Percentiles rank a stretch among this genome's conserved stretches.
Evolutionary conservation across 2,113 vertebrate genomes (phyloP).

Genomic region (Gallinago paraguaiae): DNA sequence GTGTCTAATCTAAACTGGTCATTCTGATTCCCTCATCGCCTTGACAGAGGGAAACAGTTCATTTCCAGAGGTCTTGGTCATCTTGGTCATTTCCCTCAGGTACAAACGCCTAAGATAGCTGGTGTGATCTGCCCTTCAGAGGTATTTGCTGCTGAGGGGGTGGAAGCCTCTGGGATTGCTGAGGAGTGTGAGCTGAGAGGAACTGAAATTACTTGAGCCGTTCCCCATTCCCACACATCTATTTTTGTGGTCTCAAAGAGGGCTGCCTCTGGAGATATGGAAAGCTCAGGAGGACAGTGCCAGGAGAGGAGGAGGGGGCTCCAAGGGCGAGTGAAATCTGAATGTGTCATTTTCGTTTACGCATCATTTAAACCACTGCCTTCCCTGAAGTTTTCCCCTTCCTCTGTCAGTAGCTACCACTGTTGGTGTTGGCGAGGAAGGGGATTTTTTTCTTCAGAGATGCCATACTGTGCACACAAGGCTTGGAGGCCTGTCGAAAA

Average conservation of each 20-base stretch:
- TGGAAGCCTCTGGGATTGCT: background rate
- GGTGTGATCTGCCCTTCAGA: background rate
- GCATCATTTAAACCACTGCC: background rate
- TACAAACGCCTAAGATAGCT: background rate
- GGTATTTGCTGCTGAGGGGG: background rate
- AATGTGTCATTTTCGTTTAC: background rate
- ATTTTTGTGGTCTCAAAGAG: background rate
- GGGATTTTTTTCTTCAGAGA: background rate
- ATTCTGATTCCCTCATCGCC: fast-evolving
- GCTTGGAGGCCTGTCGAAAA: background rate
- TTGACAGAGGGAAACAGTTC: background rate
- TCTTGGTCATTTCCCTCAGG: background rate
- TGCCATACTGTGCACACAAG: background rate
- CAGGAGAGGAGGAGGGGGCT: background rate
- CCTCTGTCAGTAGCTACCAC: background rate
- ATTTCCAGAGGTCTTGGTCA: background rate
- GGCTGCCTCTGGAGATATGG: background rate
- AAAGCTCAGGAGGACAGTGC: background rate
- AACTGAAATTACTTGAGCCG: background rate
- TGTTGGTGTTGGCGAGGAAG: background rate
- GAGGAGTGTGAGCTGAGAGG: background rate
- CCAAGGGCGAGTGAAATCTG: background rate
- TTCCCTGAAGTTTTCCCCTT: background rate
- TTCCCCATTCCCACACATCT: background rate
- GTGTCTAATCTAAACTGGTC: background rate